phyloP scores from a whole-genome alignment of 2,888 invertebrate species.

The Gryllus longicercus region DNA sequence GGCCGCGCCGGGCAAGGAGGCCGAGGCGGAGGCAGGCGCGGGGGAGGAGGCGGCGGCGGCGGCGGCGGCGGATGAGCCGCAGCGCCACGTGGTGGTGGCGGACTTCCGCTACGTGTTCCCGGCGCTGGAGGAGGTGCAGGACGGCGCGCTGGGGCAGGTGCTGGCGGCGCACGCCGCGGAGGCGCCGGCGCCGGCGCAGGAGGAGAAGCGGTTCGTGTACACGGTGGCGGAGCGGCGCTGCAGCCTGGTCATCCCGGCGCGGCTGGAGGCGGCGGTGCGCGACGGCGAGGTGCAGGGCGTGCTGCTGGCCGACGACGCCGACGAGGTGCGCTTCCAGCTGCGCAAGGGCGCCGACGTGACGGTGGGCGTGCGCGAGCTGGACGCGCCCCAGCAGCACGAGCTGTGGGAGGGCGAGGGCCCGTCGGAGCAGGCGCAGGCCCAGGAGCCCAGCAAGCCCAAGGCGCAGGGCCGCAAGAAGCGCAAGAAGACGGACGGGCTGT shows the following conservation, averaged over 20 bases:
- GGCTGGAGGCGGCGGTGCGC: conserved; percentile 70
- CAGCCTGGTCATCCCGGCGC: conserved; percentile 69
- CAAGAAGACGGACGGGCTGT: conserved; percentile 62
- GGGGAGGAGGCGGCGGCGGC: conserved; percentile 41
- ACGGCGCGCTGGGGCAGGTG: conserved; percentile 48
- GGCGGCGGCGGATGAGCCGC: conserved; percentile 53
- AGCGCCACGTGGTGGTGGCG: conserved; percentile 63
- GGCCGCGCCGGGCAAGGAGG: conserved; percentile 3
- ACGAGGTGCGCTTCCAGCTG: conserved; percentile 68
- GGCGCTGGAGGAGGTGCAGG: conserved; percentile 63
- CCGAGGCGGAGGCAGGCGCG: neutral
- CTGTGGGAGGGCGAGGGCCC: conserved; percentile 71
- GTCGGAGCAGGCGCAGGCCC: conserved; percentile 47
- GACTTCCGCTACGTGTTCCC: conserved; percentile 75
- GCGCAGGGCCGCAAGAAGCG: conserved; percentile 42
- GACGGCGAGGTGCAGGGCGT: conserved; percentile 75
- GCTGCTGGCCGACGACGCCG: conserved; percentile 71
- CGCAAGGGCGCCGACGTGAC: conserved; percentile 73
- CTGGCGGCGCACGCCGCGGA: conserved; percentile 32
- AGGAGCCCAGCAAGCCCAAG: conserved; percentile 53
- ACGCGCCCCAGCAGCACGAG: conserved; percentile 51
- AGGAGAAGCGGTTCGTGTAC: conserved; percentile 66
- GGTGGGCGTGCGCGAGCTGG: conserved; percentile 62
- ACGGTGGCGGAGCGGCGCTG: conserved; percentile 70
- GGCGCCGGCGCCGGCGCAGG: conserved; percentile 38